Base-by-base conservation (phyloP, 2,888 invertebrate species). In the Anthrax anthrax region DNA sequence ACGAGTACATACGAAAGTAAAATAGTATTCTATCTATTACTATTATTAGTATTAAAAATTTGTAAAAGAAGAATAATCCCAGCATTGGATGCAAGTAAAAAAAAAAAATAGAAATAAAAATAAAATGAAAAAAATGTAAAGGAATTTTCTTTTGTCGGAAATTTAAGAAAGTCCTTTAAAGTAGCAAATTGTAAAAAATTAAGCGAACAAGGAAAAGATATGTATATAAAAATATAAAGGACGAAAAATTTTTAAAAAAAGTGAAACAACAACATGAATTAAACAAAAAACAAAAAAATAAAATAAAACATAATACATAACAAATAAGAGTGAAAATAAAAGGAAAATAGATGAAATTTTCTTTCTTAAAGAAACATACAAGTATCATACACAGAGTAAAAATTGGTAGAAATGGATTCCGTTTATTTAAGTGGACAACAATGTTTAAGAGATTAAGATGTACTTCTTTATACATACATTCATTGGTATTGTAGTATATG, bases 361-460 rank as follows among this genome's bases (percentile, higher is more conserved):
- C 5, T n/a, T n/a, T n/a, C n/a, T n/a, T n/a, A n/a, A n/a, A n/a
- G n/a, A n/a, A n/a, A n/a, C n/a, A n/a, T n/a, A n/a, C n/a, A n/a
- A n/a, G n/a, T n/a, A n/a, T n/a, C n/a, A n/a, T n/a, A n/a, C n/a
- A n/a, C n/a, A n/a, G n/a, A n/a, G n/a, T n/a, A 23, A 23, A 23
- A 38, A 44, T 39, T 32, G 44, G 39, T 18, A 39, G 34, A 19
- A 19, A 39, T 19, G 19, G 16, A 40, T 39, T 23, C 34, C 44
- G 34, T 27, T 44, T 44, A 39, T 45, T 39, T 45, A 45, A 45
- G 44, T 45, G 44, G 44, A 40, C 44, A 45, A 44, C 39, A 44
- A 44, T 44, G 44, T 39, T 39, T 44, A n/a, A n/a, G n/a, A n/a
- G n/a, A n/a, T n/a, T n/a, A n/a, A n/a, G n/a, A n/a, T n/a, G n/a